Base-by-base conservation (phyloP, 2,113 vertebrate genomes). In the Sylvietta virens region DNA sequence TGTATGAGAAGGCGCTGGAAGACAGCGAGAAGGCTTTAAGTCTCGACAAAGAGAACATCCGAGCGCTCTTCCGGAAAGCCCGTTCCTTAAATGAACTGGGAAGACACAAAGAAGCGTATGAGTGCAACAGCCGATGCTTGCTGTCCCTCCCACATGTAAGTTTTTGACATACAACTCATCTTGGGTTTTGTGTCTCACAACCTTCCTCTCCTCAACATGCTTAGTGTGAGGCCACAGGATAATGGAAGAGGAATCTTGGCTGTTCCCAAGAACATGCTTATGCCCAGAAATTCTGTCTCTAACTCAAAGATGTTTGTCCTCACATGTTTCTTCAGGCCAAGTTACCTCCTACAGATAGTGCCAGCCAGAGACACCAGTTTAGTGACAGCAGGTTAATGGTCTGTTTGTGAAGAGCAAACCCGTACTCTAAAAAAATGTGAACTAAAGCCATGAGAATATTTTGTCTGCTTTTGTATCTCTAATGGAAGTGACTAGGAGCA, bases 61-160 rank as follows among this genome's bases (percentile, higher is more conserved):
- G 97, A 71, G 99, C 98, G 0, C 97, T 99, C 6, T 99, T 98
- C 97, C 98, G 98, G 92, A 99, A 99, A 97, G 98, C 99, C 0
- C 98, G 99, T 4, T 99, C 98, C 86, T 96, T 99, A 96, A 98
- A 98, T 88, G 98, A 98, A 86, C 98, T 99, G 15, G 98, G 98
- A 15, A 98, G 96, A 67, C 98, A 98, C 96, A 99, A 98, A 87
- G 99, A 99, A 94, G 99, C 99, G 0, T 99, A 99, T 22, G 98
- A 98, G 72, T 99, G 98, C 98, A 99, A 98, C 90, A 98, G 98
- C 37, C 95, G 98, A 51, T 99, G 98, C 89, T 97, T 99, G 92
- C 98, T 99, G 11, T 97, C 98, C 27, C 97, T 98, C 50, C 98
- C 98, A 15, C 98, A 99, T 92, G 99, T 99, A 97, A 98, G 99